phyloP scores from a whole-genome alignment of 2,888 invertebrate genomes.

The Coelinius sp. region DNA sequence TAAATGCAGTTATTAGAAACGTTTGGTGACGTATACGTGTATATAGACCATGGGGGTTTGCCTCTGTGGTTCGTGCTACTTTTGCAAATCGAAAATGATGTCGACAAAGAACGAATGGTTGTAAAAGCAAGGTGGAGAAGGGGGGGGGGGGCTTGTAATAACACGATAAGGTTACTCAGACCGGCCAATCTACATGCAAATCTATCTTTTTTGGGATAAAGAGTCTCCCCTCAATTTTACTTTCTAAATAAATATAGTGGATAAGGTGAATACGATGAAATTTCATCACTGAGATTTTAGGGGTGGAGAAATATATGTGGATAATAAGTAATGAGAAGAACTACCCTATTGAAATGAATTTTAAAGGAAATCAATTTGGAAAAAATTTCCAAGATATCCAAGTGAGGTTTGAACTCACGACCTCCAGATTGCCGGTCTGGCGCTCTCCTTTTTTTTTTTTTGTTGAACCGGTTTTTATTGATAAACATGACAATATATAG shows the following conservation, averaged over 20 bases:
- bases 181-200: constrained; percentile 35
- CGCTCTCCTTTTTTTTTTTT: too few relatives aligned
- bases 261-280: neutral
- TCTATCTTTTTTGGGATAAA: constrained; percentile 5
- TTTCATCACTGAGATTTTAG: too few relatives aligned
- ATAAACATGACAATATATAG: too few relatives aligned
- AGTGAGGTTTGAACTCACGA: neutral
- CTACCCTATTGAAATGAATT: too few relatives aligned
- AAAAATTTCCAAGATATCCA: too few relatives aligned
- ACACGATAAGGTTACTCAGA: constrained; percentile 48
- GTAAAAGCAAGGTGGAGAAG: neutral
- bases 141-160: constrained; percentile 44
- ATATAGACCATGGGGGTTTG: neutral
- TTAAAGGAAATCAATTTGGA: too few relatives aligned
- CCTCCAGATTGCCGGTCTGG: too few relatives aligned
- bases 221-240: neutral
- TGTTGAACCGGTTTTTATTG: too few relatives aligned
- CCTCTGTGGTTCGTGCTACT: constrained; percentile 22
- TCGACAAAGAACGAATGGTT: constrained; percentile 35
- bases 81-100: constrained; percentile 40
- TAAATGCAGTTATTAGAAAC: constrained; percentile 64
- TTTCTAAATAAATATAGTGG: constrained; percentile 4
- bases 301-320: too few relatives aligned
- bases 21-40: constrained; percentile 28
- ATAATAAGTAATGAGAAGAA: too few relatives aligned